Evolutionary conservation across 2,888 invertebrate genomes (phyloP).

Genomic region (Glaucopsyche alexis): DNA sequence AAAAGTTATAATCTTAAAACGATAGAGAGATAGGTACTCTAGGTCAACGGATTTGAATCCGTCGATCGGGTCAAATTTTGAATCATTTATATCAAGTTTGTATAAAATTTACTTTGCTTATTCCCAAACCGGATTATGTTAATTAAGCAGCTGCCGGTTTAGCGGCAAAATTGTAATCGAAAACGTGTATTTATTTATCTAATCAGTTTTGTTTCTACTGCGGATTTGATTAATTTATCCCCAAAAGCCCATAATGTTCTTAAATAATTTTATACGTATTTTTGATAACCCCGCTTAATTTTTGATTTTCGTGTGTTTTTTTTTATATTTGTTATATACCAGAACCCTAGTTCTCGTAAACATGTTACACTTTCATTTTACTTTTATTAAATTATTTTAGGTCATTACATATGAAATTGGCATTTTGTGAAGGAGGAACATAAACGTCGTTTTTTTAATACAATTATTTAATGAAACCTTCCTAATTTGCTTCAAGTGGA

Average conservation of each 20-base stretch:
- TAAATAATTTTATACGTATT: background rate
- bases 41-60: constrained; percentile 38
- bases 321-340: too few species aligned
- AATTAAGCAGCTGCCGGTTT: constrained; percentile 59
- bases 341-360: too few species aligned
- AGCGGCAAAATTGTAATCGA: constrained; percentile 59
- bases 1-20: too few species aligned
- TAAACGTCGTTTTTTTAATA: too few species aligned
- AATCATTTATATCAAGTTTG: constrained; percentile 53
- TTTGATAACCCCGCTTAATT: background rate
- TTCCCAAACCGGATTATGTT: constrained; percentile 61
- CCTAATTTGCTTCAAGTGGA: too few species aligned
- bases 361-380: too few species aligned
- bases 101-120: constrained; percentile 61
- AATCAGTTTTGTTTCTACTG: constrained; percentile 56
- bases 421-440: too few species aligned
- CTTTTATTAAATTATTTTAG: too few species aligned
- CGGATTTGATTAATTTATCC: constrained; percentile 10
- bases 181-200: constrained; percentile 62
- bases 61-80: constrained; percentile 57
- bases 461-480: too few species aligned
- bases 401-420: too few species aligned
- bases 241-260: background rate
- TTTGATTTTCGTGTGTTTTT: background rate
- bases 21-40: too few species aligned